These are phyloP conservation scores for Sigmodon hispidus DNA, from an alignment of 2,113 vertebrate species.

Conservation along the genomic window DNA sequence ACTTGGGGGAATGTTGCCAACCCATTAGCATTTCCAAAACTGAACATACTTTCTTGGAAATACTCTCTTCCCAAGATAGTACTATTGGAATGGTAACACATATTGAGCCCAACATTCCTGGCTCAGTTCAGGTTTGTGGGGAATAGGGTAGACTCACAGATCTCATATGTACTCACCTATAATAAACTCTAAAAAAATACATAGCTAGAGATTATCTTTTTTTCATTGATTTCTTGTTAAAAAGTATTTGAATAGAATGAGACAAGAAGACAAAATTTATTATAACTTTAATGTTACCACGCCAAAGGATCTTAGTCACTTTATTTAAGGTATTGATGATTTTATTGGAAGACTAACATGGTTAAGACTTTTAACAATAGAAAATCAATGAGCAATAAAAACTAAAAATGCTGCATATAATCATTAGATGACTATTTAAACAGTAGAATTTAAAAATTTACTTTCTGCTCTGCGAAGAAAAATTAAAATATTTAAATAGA, in stretches of 20 bases:
- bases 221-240: slow-evolving; percentile 4
- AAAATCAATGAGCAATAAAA: not conserved
- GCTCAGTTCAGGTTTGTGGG: slow-evolving; percentile 48
- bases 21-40: slow-evolving; percentile 83
- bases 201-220: not conserved
- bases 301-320: not conserved
- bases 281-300: not conserved
- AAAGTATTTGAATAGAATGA: not conserved
- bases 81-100: slow-evolving; percentile 80
- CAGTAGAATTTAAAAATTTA: not conserved
- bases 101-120: slow-evolving; percentile 59
- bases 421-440: not conserved
- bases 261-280: not conserved
- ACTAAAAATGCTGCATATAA: not conserved
- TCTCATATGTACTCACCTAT: slow-evolving; percentile 32
- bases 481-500: slow-evolving; percentile 39
- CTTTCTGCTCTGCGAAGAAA: not conserved
- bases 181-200: slow-evolving; percentile 37
- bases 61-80: slow-evolving; percentile 78
- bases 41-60: slow-evolving; percentile 84
- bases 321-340: not conserved
- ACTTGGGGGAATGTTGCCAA: slow-evolving; percentile 79
- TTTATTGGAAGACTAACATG: not conserved
- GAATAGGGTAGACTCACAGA: slow-evolving; percentile 48
- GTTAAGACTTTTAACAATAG: not conserved